A percentile compares a stretch with the other conserved stretches of the same genome.
Conservation (phyloP, 2,113 vertebrate genomes). For the Dicerorhinus sumatrensis region DNA sequence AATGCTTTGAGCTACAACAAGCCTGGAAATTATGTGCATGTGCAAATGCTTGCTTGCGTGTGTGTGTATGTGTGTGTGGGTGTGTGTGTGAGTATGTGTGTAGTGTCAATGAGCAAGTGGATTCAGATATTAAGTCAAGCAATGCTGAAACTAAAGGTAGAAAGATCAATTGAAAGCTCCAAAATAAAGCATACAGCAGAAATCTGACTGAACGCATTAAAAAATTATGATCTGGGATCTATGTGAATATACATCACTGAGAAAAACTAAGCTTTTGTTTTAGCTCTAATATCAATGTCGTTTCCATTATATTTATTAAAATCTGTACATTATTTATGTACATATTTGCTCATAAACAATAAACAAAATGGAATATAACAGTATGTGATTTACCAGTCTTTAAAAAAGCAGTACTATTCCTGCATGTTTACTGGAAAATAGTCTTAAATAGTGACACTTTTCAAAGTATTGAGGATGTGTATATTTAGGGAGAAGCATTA, state of each 20-base stretch:
- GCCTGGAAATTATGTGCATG: background rate
- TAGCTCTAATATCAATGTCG: background rate
- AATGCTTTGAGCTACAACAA: background rate
- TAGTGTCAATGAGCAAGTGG: too few relatives aligned
- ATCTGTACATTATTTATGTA: background rate
- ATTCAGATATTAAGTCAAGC: background rate
- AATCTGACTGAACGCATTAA: background rate
- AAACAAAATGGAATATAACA: background rate
- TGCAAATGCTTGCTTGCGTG: background rate
- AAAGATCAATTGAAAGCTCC: background rate
- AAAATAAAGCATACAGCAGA: background rate
- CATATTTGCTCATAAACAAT: background rate
- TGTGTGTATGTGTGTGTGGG: background rate
- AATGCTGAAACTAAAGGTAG: background rate
- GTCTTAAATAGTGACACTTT: background rate
- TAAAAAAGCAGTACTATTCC: background rate
- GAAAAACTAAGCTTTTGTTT: background rate
- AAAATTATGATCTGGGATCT: background rate
- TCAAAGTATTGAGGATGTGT: background rate
- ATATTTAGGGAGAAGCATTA: background rate
- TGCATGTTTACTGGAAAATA: background rate
- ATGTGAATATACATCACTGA: background rate
- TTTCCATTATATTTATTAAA: background rate
- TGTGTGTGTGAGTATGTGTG: rapidly evolving
- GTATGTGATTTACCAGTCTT: background rate